These are phyloP conservation scores for Pseudanteris insignis DNA, from an alignment of 2,888 invertebrate species.

Conservation along the genomic window DNA sequence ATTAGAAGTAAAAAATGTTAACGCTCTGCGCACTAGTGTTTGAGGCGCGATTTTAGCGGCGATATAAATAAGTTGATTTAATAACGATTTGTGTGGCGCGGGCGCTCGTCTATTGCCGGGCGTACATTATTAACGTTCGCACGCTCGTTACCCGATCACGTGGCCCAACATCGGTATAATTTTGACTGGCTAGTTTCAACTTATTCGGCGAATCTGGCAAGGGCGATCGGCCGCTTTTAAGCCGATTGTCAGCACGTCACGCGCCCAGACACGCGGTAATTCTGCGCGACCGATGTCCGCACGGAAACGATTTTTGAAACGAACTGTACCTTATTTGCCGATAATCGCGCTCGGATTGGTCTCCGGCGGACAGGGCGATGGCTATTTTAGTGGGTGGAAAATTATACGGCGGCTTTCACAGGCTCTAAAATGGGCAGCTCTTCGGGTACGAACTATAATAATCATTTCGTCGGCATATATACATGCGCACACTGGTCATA, in stretches of 20 bases:
- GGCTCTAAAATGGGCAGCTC: slow-evolving; percentile 66
- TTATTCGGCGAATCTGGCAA: too few species aligned
- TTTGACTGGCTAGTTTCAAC: too few species aligned
- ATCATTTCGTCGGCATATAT: slow-evolving; percentile 63
- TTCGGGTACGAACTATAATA: slow-evolving; percentile 66
- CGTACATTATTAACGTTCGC: not conserved
- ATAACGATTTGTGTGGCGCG: not conserved
- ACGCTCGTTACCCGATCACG: too few species aligned
- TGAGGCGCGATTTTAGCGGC: not conserved
- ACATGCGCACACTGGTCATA: slow-evolving; percentile 47
- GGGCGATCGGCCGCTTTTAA: too few species aligned
- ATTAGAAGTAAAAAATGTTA: not conserved
- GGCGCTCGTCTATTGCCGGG: too few species aligned
- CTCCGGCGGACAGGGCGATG: slow-evolving; percentile 57
- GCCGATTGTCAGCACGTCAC: too few species aligned
- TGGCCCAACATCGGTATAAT: too few species aligned
- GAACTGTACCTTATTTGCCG: slow-evolving; percentile 65
- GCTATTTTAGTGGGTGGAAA: slow-evolving; percentile 67
- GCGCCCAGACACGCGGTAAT: slow-evolving; percentile 20
- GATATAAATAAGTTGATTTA: slow-evolving; percentile 1
- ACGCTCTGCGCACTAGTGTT: too few species aligned
- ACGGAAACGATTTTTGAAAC: slow-evolving; percentile 50
- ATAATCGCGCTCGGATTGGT: slow-evolving; percentile 63
- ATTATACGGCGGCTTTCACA: slow-evolving; percentile 66
- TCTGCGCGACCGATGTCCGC: slow-evolving; percentile 8